These are phyloP conservation scores for Ridgeia piscesae DNA, from an alignment of 1,140 invertebrate species.

Conservation along the genomic window DNA sequence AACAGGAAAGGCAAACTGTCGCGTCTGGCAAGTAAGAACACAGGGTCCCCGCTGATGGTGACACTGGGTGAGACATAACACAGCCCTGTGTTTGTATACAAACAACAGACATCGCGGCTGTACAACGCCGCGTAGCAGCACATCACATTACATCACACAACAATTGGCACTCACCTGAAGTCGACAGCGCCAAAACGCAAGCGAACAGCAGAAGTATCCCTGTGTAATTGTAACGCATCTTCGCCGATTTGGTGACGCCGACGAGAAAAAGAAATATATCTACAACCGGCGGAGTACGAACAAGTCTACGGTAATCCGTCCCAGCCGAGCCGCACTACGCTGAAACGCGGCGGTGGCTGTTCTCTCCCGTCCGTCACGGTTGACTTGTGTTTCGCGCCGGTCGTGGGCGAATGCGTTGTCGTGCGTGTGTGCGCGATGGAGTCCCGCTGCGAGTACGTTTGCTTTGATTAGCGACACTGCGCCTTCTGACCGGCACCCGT, in stretches of 20 bases:
- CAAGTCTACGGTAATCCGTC: background rate
- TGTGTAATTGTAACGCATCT: background rate
- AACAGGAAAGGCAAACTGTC: background rate
- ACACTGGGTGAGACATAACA: background rate
- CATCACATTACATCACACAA: background rate
- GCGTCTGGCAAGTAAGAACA: background rate
- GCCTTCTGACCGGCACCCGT: background rate
- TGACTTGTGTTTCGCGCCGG: background rate
- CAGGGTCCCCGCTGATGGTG: background rate
- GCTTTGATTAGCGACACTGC: background rate
- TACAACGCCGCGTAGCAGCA: background rate
- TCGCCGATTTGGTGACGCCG: background rate
- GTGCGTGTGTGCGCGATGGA: background rate
- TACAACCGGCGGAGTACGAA: background rate
- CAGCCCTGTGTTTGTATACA: background rate
- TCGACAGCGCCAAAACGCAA: background rate
- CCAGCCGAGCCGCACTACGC: background rate
- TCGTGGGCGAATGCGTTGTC: background rate
- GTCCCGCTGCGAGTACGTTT: background rate
- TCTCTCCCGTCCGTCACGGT: background rate
- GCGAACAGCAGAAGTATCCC: background rate
- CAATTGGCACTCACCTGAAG: background rate
- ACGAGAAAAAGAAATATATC: background rate
- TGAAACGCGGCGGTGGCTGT: background rate
- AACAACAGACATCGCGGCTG: background rate